Percentiles rank a stretch among this genome's conserved stretches.
phyloP scores from a whole-genome alignment of 2,113 vertebrate species.

The Cichladusa arquata region DNA sequence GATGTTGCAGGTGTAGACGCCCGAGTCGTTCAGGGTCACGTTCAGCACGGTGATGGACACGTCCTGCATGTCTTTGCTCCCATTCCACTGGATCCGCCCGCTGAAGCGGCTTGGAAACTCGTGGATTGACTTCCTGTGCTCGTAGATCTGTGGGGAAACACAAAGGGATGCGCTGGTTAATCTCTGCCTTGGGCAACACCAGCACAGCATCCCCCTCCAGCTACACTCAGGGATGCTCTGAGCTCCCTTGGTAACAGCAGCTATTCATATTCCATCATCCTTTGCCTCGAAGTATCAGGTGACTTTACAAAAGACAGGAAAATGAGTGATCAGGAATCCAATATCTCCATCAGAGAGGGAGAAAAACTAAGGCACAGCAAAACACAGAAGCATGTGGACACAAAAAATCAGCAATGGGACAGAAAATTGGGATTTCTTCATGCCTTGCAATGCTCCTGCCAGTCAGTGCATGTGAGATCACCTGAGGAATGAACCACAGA shows the following conservation, averaged over 20 bases:
- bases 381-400: accelerated
- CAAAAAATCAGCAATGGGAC: neutral
- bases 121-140: slow-evolving; percentile 64
- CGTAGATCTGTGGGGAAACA: slow-evolving; percentile 78
- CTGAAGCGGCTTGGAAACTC: slow-evolving; percentile 76
- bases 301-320: neutral
- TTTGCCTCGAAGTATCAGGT: neutral
- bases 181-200: accelerated
- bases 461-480: neutral
- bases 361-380: neutral
- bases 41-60: slow-evolving; percentile 88
- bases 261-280: neutral
- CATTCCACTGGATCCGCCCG: slow-evolving; percentile 85
- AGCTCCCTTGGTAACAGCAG: neutral
- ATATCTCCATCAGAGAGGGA: neutral
- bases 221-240: neutral
- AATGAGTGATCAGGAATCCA: neutral
- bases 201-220: neutral
- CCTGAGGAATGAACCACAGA: neutral
- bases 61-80: slow-evolving; percentile 93
- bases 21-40: slow-evolving; percentile 83
- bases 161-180: neutral
- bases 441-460: neutral
- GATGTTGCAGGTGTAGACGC: slow-evolving; percentile 85
- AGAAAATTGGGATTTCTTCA: neutral